Evolutionary conservation across 2,113 vertebrate genomes (phyloP), one percentile per base, ranked within the genome.

Genomic region (Glaucidium brasilianum): DNA sequence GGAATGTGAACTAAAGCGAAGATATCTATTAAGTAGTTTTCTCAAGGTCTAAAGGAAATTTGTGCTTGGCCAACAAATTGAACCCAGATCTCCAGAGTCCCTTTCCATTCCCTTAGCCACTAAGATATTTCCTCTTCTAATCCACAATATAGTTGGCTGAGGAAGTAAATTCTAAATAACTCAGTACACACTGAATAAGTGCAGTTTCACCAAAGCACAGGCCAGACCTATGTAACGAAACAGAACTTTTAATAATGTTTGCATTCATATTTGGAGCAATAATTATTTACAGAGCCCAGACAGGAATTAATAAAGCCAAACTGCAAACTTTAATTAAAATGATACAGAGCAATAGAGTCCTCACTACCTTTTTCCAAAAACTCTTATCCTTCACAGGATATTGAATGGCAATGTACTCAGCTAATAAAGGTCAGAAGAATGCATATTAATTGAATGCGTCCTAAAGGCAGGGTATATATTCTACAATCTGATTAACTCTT

Each of bases 281-380:
- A 92, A 56, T 76, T 76, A 83, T 87, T 94, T 90, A 86, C 37
- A 95, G 34, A 95, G 8, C 29, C 29, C 41, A 77, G 35, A 85
- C 22, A 95, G 22, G 58, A 92, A 85, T 80, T 76, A 90, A 62
- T 75, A 92, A 93, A 94, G 83, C 15, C 37, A 88, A 93, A 73
- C 32, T 69, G 26, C 10, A 56, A 64, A 95, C 82, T 93, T 75
- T 90, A 81, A 82, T 96, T 96, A 75, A 95, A 94, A 90, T 53
- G 10, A 76, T 79, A 73, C 39, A 60, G 34, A 73, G 25, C 39
- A 88, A 64, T 41, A 75, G 47, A 60, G 25, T 76, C 60, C 87
- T 94, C 39, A 53, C 80, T 93, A 68, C 43, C 34, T 75, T 89
- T 72, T 91, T 30, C 55, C 41, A 74, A 79, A 34, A 92, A 64